Evolutionary conservation across 2,797 vertebrate species (phyloP).

Genomic region (Microchirus variegatus): DNA sequence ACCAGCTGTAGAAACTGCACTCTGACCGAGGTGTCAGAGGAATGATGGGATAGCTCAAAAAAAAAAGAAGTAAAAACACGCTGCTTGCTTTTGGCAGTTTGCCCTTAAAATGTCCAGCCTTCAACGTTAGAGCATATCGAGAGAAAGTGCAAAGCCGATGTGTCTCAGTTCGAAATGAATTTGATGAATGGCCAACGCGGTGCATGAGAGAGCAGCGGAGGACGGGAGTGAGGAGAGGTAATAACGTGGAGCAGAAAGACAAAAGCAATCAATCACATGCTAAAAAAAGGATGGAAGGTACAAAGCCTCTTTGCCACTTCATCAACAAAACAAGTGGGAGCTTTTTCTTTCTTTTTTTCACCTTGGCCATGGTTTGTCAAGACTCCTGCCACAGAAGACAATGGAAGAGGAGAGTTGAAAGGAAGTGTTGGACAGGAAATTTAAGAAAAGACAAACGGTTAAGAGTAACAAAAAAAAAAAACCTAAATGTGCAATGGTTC

Average conservation of each 20-base stretch:
- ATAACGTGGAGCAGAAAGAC: slow-evolving; percentile 6
- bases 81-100: slow-evolving; percentile 42
- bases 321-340: slow-evolving; percentile 19
- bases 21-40: slow-evolving; percentile 68
- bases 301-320: slow-evolving; percentile 17
- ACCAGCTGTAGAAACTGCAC: slow-evolving; percentile 73
- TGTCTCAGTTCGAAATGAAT: slow-evolving; percentile 7
- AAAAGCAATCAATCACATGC: slow-evolving; percentile 29
- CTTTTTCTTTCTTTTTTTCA: too few relatives aligned
- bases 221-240: neutral
- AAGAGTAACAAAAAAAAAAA: neutral
- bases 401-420: neutral
- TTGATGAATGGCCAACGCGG: slow-evolving; percentile 5
- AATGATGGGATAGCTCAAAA: slow-evolving; percentile 41
- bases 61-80: slow-evolving; percentile 6
- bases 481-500: slow-evolving; percentile 14
- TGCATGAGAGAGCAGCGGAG: neutral
- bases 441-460: neutral
- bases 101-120: slow-evolving; percentile 32
- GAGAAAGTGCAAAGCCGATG: slow-evolving; percentile 34
- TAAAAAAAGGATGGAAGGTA: neutral
- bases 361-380: neutral
- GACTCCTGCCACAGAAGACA: slow-evolving; percentile 8
- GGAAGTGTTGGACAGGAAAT: slow-evolving; percentile 16
- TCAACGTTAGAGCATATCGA: neutral